Evolutionary conservation across 2,888 invertebrate genomes (phyloP).

Genomic region (Polyploca ridens): DNA sequence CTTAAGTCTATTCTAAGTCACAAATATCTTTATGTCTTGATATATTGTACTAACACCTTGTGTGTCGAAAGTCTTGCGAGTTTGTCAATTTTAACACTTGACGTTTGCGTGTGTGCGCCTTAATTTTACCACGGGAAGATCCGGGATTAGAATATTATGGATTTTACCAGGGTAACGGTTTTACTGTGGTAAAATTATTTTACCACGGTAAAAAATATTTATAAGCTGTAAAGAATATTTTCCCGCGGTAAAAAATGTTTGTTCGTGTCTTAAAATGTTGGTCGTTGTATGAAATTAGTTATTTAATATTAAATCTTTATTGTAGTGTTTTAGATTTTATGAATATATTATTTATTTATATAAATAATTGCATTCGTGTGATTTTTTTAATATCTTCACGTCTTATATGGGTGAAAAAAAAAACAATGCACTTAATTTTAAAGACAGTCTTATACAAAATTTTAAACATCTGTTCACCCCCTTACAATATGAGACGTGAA

Average conservation of each 20-base stretch:
- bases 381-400: not conserved
- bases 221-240: not conserved
- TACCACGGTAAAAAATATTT: not conserved
- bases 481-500: not conserved
- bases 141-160: not conserved
- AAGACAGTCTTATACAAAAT: not conserved
- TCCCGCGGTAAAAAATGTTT: not conserved
- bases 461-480: not conserved
- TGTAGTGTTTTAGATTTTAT: not conserved
- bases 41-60: not conserved
- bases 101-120: not conserved
- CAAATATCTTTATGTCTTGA: not conserved
- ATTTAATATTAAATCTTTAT: constrained; percentile 2
- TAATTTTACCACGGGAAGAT: not conserved
- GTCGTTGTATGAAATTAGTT: not conserved
- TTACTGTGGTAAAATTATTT: not conserved
- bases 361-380: not conserved
- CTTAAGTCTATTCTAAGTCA: not conserved
- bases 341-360: not conserved
- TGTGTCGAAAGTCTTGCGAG: not conserved
- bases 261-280: not conserved
- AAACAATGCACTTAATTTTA: not conserved
- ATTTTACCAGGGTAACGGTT: not conserved
- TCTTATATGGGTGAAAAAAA: not conserved
- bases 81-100: not conserved